Conservation (phyloP, 2,797 vertebrate species). For the Rhodeus uyekii region DNA sequence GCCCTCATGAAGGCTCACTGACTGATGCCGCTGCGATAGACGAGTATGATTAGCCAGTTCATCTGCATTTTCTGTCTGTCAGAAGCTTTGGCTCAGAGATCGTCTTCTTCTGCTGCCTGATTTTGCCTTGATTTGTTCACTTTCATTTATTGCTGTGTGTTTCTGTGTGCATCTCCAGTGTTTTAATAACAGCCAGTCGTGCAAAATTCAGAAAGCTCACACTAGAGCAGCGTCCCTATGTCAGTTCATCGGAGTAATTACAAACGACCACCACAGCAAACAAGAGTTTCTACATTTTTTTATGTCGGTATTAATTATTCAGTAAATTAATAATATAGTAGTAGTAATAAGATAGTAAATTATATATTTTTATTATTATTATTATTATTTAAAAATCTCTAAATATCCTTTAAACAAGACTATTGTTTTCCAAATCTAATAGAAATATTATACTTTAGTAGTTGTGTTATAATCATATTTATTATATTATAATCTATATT, state of each 20-base stretch:
- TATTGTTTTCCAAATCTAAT: too few species aligned
- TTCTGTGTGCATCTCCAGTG: not conserved
- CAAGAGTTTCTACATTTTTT: not conserved
- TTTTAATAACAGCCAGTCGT: not conserved
- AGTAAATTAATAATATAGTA: not conserved
- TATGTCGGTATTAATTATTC: not conserved
- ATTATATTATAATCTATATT: not conserved
- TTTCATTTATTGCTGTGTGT: slow-evolving; percentile 5
- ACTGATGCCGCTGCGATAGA: slow-evolving; percentile 9
- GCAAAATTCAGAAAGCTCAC: not conserved
- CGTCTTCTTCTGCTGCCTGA: slow-evolving; percentile 11
- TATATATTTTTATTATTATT: not conserved
- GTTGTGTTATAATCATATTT: not conserved
- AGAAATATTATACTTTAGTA: not conserved
- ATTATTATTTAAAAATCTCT: not conserved
- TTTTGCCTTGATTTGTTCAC: slow-evolving; percentile 13
- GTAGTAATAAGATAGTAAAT: not conserved
- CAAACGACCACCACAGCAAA: too few species aligned
- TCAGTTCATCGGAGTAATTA: not conserved
- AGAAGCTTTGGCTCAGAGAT: not conserved
- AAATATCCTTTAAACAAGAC: not conserved
- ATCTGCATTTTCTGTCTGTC: slow-evolving; percentile 4
- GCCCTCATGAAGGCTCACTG: slow-evolving; percentile 7
- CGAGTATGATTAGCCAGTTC: not conserved
- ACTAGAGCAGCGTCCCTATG: not conserved